Evolutionary conservation across 2,888 invertebrate genomes (phyloP), one percentile per base, ranked within the genome.

Genomic region (Caenorhabditis macrosperma): DNA sequence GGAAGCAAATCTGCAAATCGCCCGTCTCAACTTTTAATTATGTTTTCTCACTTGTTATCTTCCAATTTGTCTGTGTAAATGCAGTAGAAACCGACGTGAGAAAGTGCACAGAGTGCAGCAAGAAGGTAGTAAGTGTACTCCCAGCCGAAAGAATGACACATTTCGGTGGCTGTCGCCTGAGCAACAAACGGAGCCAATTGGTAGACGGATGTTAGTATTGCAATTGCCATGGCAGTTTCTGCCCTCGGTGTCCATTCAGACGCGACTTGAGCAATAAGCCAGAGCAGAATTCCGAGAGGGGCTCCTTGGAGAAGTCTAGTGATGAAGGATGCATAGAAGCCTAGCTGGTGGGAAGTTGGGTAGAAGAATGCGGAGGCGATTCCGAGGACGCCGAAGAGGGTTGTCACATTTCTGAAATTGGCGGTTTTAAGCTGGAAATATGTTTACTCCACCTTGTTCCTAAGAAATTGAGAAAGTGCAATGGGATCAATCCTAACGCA

Each of bases 361-460:
- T 83, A 83, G 35, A 80, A 33, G 1, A 79, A 22, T 22, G 77
- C 59, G 2, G 81, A 61, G 15, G 68, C n/a, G 54, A 68, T 66
- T 20, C 81, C 83, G n/a, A 82, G 30, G 12, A 78, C 17, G 33
- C 77, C 80, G 30, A 72, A 83, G 17, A 78, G 24, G 2, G 46
- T 38, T 1, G 79, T 68, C 9, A 81, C 76, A 41, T 78, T 77
- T 67, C 83, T 82, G 69, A 26, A 80, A 55, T 7, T 46, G 22
- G n/a, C n/a, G n/a, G n/a, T n/a, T n/a, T n/a, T n/a, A n/a, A n/a
- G n/a, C n/a, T n/a, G n/a, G n/a, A n/a, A n/a, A n/a, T n/a, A n/a
- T n/a, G n/a, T n/a, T n/a, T n/a, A n/a, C n/a, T n/a, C n/a, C 7
- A 80, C 82, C 74, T 77, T 12, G 83, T 83, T 50, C 83, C 83